phyloP scores from a whole-genome alignment of 2,113 vertebrate genomes.

The Pelecanoides urinatrix region DNA sequence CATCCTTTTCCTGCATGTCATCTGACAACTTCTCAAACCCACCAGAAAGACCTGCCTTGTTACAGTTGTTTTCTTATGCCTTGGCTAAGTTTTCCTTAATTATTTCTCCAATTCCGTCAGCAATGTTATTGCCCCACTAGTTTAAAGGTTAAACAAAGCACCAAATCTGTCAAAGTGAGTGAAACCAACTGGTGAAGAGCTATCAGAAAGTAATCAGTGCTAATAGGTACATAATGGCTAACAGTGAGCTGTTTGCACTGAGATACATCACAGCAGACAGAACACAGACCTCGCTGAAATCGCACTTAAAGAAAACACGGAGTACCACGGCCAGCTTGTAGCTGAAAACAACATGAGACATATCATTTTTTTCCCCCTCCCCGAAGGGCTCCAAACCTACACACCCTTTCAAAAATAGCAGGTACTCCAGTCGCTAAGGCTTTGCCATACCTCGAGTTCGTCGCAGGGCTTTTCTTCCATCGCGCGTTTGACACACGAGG shows the following conservation, averaged over 20 bases:
- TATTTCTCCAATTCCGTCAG: constrained; percentile 81
- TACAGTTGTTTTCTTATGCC: constrained; percentile 74
- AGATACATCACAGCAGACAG: constrained; percentile 88
- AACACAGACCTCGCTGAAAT: constrained; percentile 83
- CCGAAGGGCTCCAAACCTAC: background rate
- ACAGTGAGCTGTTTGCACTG: constrained; percentile 87
- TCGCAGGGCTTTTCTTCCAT: background rate
- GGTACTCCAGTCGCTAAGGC: background rate
- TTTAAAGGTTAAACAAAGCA: constrained; percentile 96
- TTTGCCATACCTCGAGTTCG: background rate
- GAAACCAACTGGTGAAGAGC: constrained; percentile 91
- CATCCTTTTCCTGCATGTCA: background rate
- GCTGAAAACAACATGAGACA: constrained; percentile 21
- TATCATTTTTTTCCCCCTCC: background rate
- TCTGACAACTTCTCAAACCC: constrained; percentile 61
- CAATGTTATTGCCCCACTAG: constrained; percentile 77
- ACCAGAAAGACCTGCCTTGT: constrained; percentile 69
- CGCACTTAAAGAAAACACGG: constrained; percentile 73
- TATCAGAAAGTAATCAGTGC: constrained; percentile 97
- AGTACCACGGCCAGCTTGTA: background rate
- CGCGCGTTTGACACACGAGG: background rate
- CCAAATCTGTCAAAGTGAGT: constrained; percentile 92
- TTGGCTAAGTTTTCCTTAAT: constrained; percentile 77
- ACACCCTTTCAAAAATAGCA: background rate
- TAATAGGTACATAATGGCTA: constrained; percentile 99